These are phyloP conservation scores for Melanerpes formicivorus DNA, from an alignment of 2,113 vertebrate genomes.

Conservation along the genomic window DNA sequence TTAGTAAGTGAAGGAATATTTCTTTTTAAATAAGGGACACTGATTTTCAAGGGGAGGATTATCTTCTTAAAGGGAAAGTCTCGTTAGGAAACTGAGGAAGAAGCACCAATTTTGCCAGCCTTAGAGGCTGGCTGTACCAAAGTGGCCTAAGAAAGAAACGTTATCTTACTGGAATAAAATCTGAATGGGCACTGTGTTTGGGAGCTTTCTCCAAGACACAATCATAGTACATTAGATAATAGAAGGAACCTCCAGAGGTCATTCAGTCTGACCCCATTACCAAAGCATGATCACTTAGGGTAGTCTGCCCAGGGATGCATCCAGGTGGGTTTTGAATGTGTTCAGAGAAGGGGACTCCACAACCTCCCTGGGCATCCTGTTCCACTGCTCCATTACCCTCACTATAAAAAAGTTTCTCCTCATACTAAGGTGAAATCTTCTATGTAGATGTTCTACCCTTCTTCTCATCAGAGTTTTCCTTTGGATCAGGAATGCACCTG, in stretches of 20 bases:
- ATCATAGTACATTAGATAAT: too few relatives aligned
- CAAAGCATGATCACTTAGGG: too few relatives aligned
- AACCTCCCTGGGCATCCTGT: too few relatives aligned
- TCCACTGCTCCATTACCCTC: too few relatives aligned
- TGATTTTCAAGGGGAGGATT: neutral
- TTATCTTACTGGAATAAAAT: neutral
- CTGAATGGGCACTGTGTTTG: rapidly evolving
- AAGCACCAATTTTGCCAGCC: rapidly evolving
- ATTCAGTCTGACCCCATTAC: too few relatives aligned
- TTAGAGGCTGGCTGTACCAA: neutral
- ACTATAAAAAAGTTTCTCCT: too few relatives aligned
- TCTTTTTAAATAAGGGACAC: neutral
- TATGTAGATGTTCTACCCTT: neutral
- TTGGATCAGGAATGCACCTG: neutral
- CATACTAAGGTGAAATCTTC: too few relatives aligned
- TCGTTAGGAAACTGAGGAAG: neutral
- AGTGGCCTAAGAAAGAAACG: neutral
- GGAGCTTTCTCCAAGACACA: neutral
- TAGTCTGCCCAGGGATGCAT: too few relatives aligned
- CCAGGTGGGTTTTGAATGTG: too few relatives aligned
- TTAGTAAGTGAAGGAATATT: neutral
- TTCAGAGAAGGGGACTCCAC: too few relatives aligned
- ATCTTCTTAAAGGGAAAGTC: neutral
- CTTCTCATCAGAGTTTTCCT: neutral
- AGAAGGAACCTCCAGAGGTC: too few relatives aligned